A percentile compares a stretch with the other conserved stretches of the same genome.
Conservation (phyloP, 1,140 invertebrate species). For the Telenomus remus region DNA sequence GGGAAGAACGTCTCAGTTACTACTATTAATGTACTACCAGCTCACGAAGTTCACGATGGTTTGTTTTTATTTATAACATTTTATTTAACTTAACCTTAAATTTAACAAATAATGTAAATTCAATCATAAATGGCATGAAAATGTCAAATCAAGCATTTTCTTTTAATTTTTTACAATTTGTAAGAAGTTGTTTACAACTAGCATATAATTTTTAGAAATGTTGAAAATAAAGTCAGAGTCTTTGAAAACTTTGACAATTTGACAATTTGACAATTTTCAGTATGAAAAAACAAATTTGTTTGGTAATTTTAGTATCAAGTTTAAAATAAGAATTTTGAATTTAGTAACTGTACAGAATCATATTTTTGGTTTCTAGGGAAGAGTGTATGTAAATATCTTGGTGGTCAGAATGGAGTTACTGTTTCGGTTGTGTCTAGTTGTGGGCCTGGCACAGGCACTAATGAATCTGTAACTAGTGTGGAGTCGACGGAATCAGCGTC, state of each 20-base stretch:
- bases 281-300: no score
- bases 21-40: conserved; percentile 71
- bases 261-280: no score
- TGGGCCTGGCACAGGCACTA: conserved; percentile 50
- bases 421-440: conserved; percentile 73
- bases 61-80: conserved; percentile 3
- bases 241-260: no score
- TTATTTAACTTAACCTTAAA: not conserved
- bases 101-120: no score
- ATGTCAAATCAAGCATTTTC: no score
- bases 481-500: conserved; percentile 54
- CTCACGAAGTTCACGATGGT: conserved; percentile 73
- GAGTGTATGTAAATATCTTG: conserved; percentile 72
- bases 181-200: no score
- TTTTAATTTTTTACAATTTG: no score
- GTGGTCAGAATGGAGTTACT: conserved; percentile 72
- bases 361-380: conserved; percentile 61
- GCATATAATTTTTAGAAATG: no score
- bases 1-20: conserved; percentile 74
- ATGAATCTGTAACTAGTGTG: conserved; percentile 55
- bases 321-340: no score
- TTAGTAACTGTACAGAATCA: not conserved
- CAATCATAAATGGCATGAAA: no score
- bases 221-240: no score
- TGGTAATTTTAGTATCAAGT: no score